Percentiles rank a stretch among this genome's conserved stretches.
Evolutionary conservation across 2,113 vertebrate genomes (phyloP).

Genomic region (Natator depressus): DNA sequence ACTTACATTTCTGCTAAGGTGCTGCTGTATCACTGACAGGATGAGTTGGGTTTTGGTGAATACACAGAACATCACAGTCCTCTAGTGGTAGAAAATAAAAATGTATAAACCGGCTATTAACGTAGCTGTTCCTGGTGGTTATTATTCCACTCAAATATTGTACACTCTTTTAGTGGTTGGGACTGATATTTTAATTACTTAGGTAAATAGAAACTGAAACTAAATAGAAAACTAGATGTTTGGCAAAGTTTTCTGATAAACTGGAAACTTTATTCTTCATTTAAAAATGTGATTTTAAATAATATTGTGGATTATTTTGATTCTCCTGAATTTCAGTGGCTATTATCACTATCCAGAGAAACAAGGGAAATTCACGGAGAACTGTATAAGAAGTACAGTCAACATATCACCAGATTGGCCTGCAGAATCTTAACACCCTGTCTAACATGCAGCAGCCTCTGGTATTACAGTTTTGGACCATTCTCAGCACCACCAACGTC

Average conservation of each 20-base stretch:
- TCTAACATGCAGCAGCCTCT: too few species aligned
- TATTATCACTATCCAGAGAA: not conserved
- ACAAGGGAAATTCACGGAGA: not conserved
- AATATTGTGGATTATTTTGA: not conserved
- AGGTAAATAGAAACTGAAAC: not conserved
- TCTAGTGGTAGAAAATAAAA: slow-evolving; percentile 67
- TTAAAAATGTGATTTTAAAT: not conserved
- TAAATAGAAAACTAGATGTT: not conserved
- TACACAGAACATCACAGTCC: slow-evolving; percentile 36
- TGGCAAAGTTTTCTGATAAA: not conserved
- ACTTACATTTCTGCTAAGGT: not conserved
- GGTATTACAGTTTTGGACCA: too few species aligned
- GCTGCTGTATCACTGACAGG: not conserved
- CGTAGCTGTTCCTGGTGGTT: not conserved
- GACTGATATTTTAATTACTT: not conserved
- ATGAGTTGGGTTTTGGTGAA: not conserved
- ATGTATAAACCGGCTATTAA: not conserved
- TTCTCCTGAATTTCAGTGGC: not conserved
- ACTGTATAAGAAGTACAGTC: not conserved
- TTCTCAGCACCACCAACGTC: too few species aligned
- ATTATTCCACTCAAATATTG: not conserved
- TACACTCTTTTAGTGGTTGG: not conserved
- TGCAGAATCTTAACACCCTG: too few species aligned
- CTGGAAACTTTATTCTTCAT: not conserved
- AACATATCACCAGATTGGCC: not conserved